These are phyloP conservation scores for Aleiodes sp. DNA, from an alignment of 1,140 invertebrate species.

Conservation along the genomic window DNA sequence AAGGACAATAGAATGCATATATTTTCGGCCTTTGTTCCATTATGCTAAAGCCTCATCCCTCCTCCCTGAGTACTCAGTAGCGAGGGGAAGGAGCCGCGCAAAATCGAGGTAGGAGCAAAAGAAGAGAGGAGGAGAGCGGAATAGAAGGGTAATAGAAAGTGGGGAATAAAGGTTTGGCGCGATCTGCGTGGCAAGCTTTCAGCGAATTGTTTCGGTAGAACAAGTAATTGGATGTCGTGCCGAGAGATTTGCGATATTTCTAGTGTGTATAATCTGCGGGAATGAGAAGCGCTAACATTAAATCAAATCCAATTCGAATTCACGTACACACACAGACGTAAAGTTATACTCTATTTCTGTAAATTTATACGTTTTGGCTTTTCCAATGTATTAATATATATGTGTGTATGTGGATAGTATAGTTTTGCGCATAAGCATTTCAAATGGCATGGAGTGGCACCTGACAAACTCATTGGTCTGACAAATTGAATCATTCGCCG, in stretches of 20 bases:
- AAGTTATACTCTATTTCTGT: neutral
- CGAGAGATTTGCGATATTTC: conserved; percentile 63
- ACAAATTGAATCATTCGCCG: conserved; percentile 67
- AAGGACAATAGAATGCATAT: conserved; percentile 13
- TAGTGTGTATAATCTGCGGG: conserved; percentile 61
- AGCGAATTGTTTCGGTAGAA: conserved; percentile 50
- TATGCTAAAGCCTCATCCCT: conserved; percentile 4
- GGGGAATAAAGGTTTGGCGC: conserved; percentile 4
- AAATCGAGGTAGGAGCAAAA: neutral
- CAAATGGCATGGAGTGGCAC: conserved; percentile 60
- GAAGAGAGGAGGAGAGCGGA: too few species aligned
- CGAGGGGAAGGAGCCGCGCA: neutral
- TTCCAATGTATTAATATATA: neutral
- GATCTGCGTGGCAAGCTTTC: conserved; percentile 42
- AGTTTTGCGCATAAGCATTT: conserved; percentile 7
- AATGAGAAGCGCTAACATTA: conserved; percentile 59
- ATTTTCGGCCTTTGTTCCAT: conserved; percentile 7
- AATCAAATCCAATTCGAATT: conserved; percentile 65
- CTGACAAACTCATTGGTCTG: conserved; percentile 67
- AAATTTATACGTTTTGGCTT: conserved; percentile 11
- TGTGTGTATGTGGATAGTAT: neutral
- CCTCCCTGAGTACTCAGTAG: neutral
- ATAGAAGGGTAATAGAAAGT: neutral
- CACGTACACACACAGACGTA: conserved; percentile 53
- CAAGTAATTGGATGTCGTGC: conserved; percentile 57